Percentiles rank a stretch among this genome's conserved stretches.
Conservation (phyloP, 2,888 invertebrate genomes). For the Cephus runcator region DNA sequence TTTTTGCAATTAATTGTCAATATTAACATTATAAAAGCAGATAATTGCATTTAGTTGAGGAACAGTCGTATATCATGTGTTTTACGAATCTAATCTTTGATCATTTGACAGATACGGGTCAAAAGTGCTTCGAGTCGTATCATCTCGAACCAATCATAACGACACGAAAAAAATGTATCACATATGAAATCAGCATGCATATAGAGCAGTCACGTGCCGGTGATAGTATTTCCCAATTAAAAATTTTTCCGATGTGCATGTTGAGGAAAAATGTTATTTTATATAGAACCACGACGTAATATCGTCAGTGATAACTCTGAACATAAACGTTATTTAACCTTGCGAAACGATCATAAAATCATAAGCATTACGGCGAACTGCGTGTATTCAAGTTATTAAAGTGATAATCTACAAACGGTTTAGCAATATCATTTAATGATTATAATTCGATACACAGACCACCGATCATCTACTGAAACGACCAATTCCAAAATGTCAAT, state of each 20-base stretch:
- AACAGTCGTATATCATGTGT: not conserved
- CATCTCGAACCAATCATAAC: not conserved
- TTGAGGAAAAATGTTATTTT: not conserved
- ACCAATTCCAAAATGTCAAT: not conserved
- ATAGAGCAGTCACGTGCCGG: not conserved
- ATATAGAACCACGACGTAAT: not conserved
- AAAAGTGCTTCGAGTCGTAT: not conserved
- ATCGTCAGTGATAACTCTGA: not conserved
- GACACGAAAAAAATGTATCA: not conserved
- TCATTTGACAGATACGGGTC: not conserved
- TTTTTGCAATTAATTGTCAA: not conserved
- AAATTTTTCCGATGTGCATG: not conserved
- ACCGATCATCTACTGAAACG: not conserved
- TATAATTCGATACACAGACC: not conserved
- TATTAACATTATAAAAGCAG: not conserved
- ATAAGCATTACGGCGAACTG: not conserved
- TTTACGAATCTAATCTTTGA: not conserved
- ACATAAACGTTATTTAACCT: not conserved
- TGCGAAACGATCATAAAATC: not conserved
- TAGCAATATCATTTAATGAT: not conserved
- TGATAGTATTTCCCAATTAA: not conserved
- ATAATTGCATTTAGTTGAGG: not conserved
- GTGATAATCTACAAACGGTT: not conserved
- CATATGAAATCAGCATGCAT: not conserved
- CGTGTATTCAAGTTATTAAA: not conserved